These are phyloP conservation scores for Pangasius krempfi DNA, from an alignment of 2,797 vertebrate species.

Conservation along the genomic window DNA sequence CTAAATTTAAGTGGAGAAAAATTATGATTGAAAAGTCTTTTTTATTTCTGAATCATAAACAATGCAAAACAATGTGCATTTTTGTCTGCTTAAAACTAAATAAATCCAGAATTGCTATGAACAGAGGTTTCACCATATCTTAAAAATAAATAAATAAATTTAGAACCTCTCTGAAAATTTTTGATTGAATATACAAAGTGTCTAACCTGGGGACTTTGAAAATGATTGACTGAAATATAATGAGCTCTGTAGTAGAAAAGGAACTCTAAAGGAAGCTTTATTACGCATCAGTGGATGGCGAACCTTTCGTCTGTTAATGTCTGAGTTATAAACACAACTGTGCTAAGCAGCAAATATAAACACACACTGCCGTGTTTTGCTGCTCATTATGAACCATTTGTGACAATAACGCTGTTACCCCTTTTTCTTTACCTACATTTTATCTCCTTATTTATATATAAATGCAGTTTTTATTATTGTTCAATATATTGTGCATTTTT, in stretches of 20 bases:
- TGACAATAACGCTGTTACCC: not conserved
- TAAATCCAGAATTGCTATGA: no score
- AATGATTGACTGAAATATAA: no score
- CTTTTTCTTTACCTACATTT: not conserved
- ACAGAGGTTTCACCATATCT: no score
- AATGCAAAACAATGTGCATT: not conserved
- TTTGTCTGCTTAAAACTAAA: no score
- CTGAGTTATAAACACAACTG: not conserved
- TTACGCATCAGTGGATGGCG: not conserved
- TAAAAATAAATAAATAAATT: no score
- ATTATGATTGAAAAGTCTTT: not conserved
- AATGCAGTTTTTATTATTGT: not conserved
- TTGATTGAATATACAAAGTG: no score
- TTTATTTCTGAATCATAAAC: not conserved
- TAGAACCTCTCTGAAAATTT: no score
- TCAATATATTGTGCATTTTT: not conserved
- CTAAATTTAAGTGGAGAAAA: not conserved
- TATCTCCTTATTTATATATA: not conserved
- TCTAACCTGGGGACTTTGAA: no score
- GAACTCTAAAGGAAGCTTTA: not conserved
- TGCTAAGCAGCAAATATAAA: not conserved
- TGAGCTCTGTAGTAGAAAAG: no score
- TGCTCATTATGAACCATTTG: slow-evolving; percentile 11
- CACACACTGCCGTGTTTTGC: not conserved
- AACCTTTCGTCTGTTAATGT: not conserved